Conservation (phyloP, 2,113 vertebrate genomes). For the Myrmecophaga tridactyla region DNA sequence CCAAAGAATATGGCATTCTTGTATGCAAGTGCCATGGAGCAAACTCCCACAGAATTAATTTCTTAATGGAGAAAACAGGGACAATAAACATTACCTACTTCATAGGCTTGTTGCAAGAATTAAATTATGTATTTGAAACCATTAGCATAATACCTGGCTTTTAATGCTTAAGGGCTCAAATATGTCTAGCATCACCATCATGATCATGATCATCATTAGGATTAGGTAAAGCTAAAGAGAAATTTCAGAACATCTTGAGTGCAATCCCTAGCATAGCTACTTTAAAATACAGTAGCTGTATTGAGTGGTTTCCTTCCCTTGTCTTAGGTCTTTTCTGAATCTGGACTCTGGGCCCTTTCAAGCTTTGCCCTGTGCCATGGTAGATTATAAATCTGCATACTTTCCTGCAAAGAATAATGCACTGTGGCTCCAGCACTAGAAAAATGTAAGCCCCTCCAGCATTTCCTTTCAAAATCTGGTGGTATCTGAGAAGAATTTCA, state of each 20-base stretch:
- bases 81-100: background rate
- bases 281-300: background rate
- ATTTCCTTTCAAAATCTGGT: conserved; percentile 36
- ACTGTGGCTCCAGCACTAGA: background rate
- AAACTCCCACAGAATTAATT: background rate
- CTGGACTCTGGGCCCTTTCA: background rate
- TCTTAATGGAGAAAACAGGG: conserved; percentile 24
- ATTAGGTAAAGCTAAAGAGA: background rate
- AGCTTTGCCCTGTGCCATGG: background rate
- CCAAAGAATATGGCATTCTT: background rate
- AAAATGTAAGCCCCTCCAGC: background rate
- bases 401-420: conserved; percentile 17
- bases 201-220: background rate
- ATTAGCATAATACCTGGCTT: background rate
- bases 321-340: conserved; percentile 27
- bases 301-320: background rate
- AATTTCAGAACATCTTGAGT: conserved; percentile 26
- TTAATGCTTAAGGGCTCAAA: background rate
- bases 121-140: background rate
- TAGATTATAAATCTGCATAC: conserved; percentile 28
- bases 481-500: conserved; percentile 1
- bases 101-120: background rate
- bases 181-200: background rate
- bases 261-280: background rate
- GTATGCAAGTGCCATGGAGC: background rate